These are phyloP conservation scores for Steatocranus sp. DNA, from an alignment of 2,797 vertebrate species.

Conservation along the genomic window DNA sequence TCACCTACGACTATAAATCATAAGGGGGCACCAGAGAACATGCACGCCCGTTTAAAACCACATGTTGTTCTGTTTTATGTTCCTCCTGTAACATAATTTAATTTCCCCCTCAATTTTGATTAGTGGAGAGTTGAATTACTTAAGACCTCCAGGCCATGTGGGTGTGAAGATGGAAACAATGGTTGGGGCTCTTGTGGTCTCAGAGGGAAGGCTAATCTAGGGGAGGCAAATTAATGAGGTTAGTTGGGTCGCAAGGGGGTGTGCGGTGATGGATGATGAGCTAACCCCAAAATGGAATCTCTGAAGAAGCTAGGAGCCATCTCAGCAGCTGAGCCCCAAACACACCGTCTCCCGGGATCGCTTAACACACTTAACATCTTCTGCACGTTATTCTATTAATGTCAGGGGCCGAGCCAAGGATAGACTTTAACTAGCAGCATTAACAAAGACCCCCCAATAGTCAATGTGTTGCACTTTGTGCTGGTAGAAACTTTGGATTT, in stretches of 20 bases:
- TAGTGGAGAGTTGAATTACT: constrained; percentile 51
- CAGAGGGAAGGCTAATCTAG: constrained; percentile 61
- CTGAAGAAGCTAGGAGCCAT: constrained; percentile 32
- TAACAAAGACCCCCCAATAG: neutral
- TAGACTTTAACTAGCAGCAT: neutral
- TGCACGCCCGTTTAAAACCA: constrained; percentile 5
- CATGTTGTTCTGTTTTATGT: constrained; percentile 34
- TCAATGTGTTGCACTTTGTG: neutral
- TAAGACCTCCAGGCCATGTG: constrained; percentile 32
- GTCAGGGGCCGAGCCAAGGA: constrained; percentile 44
- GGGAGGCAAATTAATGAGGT: constrained; percentile 73
- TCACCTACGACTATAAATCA: constrained; percentile 19
- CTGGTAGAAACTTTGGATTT: constrained; percentile 19
- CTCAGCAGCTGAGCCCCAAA: constrained; percentile 27
- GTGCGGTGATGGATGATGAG: constrained; percentile 62
- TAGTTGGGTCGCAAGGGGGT: constrained; percentile 43
- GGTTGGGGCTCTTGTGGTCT: constrained; percentile 52
- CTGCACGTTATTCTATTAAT: constrained; percentile 52
- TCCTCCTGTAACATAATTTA: constrained; percentile 59
- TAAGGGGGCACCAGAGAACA: constrained; percentile 14
- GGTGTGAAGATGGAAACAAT: constrained; percentile 52
- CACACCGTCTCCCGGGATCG: constrained; percentile 37
- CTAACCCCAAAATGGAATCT: constrained; percentile 56
- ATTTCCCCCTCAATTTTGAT: constrained; percentile 43
- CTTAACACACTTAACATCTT: constrained; percentile 68